Evolutionary conservation across 2,888 invertebrate genomes (phyloP).

Genomic region (Drosophila hamatofila): DNA sequence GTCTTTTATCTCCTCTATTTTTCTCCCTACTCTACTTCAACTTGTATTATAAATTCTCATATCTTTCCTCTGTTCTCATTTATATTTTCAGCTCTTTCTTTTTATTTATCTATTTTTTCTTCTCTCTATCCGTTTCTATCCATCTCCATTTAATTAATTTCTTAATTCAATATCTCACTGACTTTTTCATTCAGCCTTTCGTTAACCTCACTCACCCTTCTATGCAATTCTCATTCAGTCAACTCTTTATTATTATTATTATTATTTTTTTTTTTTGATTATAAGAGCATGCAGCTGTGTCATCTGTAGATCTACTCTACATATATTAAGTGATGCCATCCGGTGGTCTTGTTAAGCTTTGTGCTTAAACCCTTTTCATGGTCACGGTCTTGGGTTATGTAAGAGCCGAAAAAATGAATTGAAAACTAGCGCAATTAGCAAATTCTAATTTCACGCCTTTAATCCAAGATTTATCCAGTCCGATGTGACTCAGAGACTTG

Average conservation of each 20-base stretch:
- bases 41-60: not conserved
- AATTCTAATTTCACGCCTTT: conserved; percentile 60
- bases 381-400: conserved; percentile 76
- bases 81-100: not conserved
- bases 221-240: not conserved
- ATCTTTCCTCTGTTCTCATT: not conserved
- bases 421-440: conserved; percentile 49
- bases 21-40: not conserved
- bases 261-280: too few species aligned
- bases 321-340: not conserved
- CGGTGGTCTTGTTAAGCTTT: conserved; percentile 12
- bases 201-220: too few species aligned
- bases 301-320: not conserved
- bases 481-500: conserved; percentile 22
- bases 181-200: not conserved
- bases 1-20: not conserved
- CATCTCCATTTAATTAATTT: not conserved
- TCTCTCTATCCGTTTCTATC: not conserved
- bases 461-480: conserved; percentile 34
- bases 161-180: too few species aligned
- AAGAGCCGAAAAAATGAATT: conserved; percentile 53
- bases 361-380: conserved; percentile 70
- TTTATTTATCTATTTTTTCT: not conserved
- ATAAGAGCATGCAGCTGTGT: conserved; percentile 22
- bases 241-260: not conserved